These are phyloP conservation scores for Callionymus lyra DNA, from an alignment of 2,113 vertebrate species.

Conservation along the genomic window DNA sequence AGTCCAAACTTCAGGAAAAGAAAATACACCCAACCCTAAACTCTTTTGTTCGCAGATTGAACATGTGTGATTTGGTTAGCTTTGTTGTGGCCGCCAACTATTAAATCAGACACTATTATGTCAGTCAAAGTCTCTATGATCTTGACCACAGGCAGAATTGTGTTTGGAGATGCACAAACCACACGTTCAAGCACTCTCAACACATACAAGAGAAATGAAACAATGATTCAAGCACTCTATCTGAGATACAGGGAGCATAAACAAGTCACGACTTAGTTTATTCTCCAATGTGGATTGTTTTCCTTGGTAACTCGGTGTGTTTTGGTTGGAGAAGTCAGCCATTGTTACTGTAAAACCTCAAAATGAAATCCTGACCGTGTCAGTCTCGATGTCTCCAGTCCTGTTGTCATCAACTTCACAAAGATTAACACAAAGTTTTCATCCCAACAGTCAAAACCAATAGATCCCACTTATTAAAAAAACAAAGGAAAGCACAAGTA, in stretches of 20 bases:
- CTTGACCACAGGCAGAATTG: slow-evolving; percentile 27
- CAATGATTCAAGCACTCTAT: slow-evolving; percentile 5
- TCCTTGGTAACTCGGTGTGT: slow-evolving; percentile 16
- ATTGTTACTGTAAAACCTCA: slow-evolving; percentile 33
- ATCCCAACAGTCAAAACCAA: slow-evolving; percentile 5
- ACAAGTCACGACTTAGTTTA: no score
- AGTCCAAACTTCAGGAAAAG: no score
- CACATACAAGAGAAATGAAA: slow-evolving; percentile 26
- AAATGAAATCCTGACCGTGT: slow-evolving; percentile 8
- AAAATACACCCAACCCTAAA: no score
- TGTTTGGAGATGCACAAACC: slow-evolving; percentile 31
- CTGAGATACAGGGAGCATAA: no score
- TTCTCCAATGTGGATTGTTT: slow-evolving; percentile 11
- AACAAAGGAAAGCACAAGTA: slow-evolving; percentile 32
- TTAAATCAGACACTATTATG: slow-evolving; percentile 25
- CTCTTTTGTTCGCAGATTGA: slow-evolving; percentile 21
- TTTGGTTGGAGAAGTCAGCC: slow-evolving; percentile 17
- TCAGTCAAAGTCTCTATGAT: slow-evolving; percentile 18
- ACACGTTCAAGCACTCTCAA: slow-evolving; percentile 33
- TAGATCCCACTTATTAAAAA: slow-evolving; percentile 23
- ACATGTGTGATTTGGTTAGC: slow-evolving; percentile 14
- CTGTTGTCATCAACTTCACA: slow-evolving; percentile 19
- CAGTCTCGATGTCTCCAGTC: slow-evolving; percentile 14
- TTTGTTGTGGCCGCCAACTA: slow-evolving; percentile 19
- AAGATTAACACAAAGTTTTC: slow-evolving; percentile 24